phyloP scores from a whole-genome alignment of 1,140 invertebrate genomes.

The Helicoverpa zea region DNA sequence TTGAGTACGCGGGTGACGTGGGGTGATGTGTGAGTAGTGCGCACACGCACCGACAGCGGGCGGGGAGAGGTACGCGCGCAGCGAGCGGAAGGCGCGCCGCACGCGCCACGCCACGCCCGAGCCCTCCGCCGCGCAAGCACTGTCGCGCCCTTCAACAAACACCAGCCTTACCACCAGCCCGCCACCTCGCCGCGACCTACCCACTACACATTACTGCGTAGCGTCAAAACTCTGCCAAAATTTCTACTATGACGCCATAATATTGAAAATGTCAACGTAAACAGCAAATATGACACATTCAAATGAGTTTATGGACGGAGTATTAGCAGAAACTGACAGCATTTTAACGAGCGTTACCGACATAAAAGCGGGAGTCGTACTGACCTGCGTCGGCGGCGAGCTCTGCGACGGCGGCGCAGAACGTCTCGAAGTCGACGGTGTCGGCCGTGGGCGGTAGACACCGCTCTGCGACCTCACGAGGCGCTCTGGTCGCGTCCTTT shows the following conservation, averaged over 20 bases:
- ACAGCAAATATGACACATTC: neutral
- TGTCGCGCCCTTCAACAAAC: slow-evolving; percentile 66
- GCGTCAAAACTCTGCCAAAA: slow-evolving; percentile 21
- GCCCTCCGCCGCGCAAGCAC: slow-evolving; percentile 50
- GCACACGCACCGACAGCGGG: slow-evolving; percentile 74
- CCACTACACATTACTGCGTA: neutral
- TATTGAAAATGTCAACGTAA: slow-evolving; percentile 3
- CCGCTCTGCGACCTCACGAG: slow-evolving; percentile 67
- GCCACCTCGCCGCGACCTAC: slow-evolving; percentile 48
- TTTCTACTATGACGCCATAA: neutral
- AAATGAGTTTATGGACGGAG: slow-evolving; percentile 12
- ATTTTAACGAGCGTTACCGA: slow-evolving; percentile 16
- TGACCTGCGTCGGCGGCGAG: slow-evolving; percentile 83
- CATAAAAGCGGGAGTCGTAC: slow-evolving; percentile 9
- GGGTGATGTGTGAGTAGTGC: slow-evolving; percentile 52
- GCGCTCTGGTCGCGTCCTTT: slow-evolving; percentile 71
- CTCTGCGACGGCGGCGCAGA: slow-evolving; percentile 87
- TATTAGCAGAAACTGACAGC: slow-evolving; percentile 28
- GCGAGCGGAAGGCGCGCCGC: slow-evolving; percentile 78
- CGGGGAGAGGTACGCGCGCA: slow-evolving; percentile 77
- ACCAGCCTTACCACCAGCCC: slow-evolving; percentile 47
- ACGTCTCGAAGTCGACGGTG: slow-evolving; percentile 86
- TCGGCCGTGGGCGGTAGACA: slow-evolving; percentile 67
- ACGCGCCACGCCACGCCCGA: slow-evolving; percentile 74
- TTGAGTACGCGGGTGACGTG: neutral